Conservation (phyloP, 2,888 invertebrate genomes). For the Trichogramma dendrolimi region DNA sequence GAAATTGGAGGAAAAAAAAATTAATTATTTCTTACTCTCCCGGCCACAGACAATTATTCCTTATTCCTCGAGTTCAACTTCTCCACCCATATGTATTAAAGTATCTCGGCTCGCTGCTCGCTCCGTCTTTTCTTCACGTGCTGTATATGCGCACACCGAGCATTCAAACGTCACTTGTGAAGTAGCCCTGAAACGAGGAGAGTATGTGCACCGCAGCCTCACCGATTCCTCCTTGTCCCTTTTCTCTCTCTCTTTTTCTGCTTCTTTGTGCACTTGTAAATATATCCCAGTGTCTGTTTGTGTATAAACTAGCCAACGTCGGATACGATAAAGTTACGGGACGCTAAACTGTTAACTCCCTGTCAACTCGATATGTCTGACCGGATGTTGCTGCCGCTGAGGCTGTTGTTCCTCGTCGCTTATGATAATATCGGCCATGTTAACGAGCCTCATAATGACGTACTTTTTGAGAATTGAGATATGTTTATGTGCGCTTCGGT, state of each 20-base stretch:
- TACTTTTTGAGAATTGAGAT: too few relatives aligned
- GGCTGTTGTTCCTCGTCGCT: too few relatives aligned
- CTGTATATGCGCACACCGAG: slow-evolving; percentile 28
- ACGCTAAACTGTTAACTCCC: slow-evolving; percentile 51
- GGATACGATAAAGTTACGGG: slow-evolving; percentile 49
- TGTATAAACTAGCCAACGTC: slow-evolving; percentile 31
- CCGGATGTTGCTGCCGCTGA: too few relatives aligned
- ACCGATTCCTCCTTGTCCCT: slow-evolving; percentile 23
- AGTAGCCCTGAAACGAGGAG: slow-evolving; percentile 42
- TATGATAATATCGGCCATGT: too few relatives aligned
- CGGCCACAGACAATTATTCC: too few relatives aligned
- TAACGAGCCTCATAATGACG: too few relatives aligned
- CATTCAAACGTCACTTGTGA: slow-evolving; percentile 48
- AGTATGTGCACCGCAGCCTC: slow-evolving; percentile 48
- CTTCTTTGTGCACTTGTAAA: not conserved
- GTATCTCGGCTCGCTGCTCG: too few relatives aligned
- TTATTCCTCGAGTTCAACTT: too few relatives aligned
- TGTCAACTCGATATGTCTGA: slow-evolving; percentile 40
- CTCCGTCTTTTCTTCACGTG: too few relatives aligned
- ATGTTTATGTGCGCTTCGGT: too few relatives aligned
- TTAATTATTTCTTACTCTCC: not conserved
- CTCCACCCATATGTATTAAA: too few relatives aligned
- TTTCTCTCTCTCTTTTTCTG: slow-evolving; percentile 14
- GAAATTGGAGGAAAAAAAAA: not conserved
- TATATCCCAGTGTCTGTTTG: not conserved